phyloP scores from a whole-genome alignment of 1,140 invertebrate genomes.

The Phymorhynchus buccinoides region DNA sequence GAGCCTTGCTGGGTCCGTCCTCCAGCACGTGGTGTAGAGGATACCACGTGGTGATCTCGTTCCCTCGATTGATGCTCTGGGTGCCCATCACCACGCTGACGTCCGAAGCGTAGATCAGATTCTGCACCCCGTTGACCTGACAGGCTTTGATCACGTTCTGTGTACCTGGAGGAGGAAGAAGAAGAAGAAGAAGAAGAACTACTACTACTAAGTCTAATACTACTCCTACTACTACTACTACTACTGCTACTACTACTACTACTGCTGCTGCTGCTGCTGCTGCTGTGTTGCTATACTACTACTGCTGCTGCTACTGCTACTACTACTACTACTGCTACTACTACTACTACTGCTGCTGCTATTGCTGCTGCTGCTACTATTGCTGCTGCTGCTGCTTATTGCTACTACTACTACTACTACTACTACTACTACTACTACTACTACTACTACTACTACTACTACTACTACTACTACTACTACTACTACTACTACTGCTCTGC shows the following conservation, averaged over 20 bases:
- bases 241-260: neutral
- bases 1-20: neutral
- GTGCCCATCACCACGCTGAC: neutral
- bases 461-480: too few species aligned
- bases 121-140: neutral
- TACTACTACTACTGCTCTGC: too few species aligned
- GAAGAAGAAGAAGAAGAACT: too few species aligned
- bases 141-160: constrained; percentile 10
- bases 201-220: neutral
- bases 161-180: neutral
- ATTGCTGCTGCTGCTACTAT: too few species aligned
- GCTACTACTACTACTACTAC: too few species aligned
- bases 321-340: neutral
- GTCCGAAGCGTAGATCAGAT: neutral
- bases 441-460: too few species aligned
- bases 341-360: too few species aligned
- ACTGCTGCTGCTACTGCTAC: too few species aligned
- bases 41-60: neutral
- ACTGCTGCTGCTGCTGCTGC: too few species aligned
- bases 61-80: neutral
- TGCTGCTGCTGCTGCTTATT: too few species aligned
- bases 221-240: neutral
- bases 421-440: too few species aligned
- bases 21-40: neutral
- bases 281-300: too few species aligned